phyloP scores from a whole-genome alignment of 2,113 vertebrate species.

The Pelodiscus sinensis region DNA sequence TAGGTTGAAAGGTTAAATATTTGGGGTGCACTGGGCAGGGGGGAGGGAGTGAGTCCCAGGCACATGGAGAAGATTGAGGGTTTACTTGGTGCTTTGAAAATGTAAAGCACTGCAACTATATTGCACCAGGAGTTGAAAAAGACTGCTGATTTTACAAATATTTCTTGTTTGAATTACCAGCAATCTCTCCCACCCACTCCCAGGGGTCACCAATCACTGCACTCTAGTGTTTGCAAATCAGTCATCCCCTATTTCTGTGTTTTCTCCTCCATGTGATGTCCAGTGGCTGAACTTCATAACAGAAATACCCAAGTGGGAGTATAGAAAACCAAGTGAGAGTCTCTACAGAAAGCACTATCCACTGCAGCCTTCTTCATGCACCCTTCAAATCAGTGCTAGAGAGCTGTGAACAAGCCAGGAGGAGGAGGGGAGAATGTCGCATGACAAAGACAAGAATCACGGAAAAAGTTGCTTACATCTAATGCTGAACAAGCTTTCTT shows the following conservation, averaged over 20 bases:
- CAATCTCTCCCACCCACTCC: not conserved
- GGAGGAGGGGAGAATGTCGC: not conserved
- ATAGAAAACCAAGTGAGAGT: not conserved
- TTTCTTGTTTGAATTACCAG: not conserved
- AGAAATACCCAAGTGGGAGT: not conserved
- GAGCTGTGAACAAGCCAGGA: not conserved
- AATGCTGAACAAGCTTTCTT: not conserved
- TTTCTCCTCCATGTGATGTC: not conserved
- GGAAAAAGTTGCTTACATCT: not conserved
- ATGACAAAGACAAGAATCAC: not conserved
- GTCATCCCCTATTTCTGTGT: not conserved
- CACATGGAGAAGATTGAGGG: not conserved
- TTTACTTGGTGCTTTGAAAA: not conserved
- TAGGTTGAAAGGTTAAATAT: not conserved
- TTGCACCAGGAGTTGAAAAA: not conserved
- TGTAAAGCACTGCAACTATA: not conserved
- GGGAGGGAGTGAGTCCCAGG: not conserved
- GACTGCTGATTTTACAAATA: not conserved
- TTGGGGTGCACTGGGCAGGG: not conserved
- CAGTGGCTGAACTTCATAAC: not conserved
- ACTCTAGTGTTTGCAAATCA: not conserved
- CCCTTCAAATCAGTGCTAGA: not conserved
- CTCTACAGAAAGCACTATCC: not conserved
- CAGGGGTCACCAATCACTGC: not conserved
- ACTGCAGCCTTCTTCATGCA: not conserved